A percentile compares a stretch with the other conserved stretches of the same genome.
Evolutionary conservation across 2,888 invertebrate genomes (phyloP).

Genomic region (Phaonia tiefii): DNA sequence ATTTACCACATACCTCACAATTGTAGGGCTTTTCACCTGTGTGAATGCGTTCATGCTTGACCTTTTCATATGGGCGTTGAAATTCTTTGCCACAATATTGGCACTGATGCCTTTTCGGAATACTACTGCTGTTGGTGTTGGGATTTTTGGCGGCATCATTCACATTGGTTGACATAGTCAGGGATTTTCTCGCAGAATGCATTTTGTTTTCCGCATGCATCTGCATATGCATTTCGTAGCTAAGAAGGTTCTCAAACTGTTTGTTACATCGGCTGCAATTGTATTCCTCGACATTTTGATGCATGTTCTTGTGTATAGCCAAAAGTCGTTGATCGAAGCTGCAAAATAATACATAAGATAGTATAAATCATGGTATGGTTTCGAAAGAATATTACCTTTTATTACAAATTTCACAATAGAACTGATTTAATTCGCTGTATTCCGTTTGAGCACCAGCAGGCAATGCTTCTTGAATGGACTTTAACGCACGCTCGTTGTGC

Average conservation of each 20-base stretch:
- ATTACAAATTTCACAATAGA: constrained; percentile 82
- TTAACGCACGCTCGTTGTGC: constrained; percentile 85
- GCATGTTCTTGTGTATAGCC: constrained; percentile 85
- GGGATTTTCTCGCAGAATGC: constrained; percentile 55
- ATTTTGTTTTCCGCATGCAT: constrained; percentile 82
- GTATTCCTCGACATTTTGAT: constrained; percentile 82
- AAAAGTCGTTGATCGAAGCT: constrained; percentile 77
- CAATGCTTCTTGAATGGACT: constrained; percentile 76
- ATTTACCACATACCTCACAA: constrained; percentile 90
- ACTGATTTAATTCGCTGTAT: constrained; percentile 77
- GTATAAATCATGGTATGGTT: neutral
- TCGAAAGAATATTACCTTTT: constrained; percentile 75
- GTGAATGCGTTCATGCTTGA: constrained; percentile 91
- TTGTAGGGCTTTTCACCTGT: constrained; percentile 90
- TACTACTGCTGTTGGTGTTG: constrained; percentile 57
- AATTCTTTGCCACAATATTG: constrained; percentile 87
- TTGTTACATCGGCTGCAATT: constrained; percentile 87
- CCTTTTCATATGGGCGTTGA: constrained; percentile 89
- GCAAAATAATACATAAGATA: constrained; percentile 14
- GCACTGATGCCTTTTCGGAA: constrained; percentile 84
- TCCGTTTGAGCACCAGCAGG: constrained; percentile 76
- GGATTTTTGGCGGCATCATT: constrained; percentile 47
- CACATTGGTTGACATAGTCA: neutral
- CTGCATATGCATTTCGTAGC: constrained; percentile 87
- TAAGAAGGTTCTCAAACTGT: constrained; percentile 85